Conservation (phyloP, 2,113 vertebrate species). For the Charina bottae region DNA sequence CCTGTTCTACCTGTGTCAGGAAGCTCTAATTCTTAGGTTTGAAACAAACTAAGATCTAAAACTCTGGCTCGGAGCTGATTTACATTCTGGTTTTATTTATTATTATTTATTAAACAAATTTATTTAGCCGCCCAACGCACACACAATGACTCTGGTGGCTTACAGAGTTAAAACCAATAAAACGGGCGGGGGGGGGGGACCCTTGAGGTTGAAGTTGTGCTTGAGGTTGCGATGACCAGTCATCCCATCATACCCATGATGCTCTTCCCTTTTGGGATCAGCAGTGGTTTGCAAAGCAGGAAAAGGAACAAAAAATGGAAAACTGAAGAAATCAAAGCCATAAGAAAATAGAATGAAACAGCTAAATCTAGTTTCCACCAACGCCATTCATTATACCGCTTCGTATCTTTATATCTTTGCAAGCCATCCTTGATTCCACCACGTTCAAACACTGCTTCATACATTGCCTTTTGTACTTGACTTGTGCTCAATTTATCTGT, state of each 20-base stretch:
- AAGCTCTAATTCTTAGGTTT: not conserved
- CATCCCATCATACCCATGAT: not conserved
- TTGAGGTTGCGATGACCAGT: not conserved
- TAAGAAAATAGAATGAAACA: not conserved
- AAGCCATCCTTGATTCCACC: not conserved
- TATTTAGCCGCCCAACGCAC: too few relatives aligned
- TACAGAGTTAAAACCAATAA: too few relatives aligned
- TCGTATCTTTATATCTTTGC: not conserved
- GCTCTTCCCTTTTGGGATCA: not conserved
- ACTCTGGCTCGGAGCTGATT: not conserved
- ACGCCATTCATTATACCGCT: not conserved
- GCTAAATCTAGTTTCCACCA: not conserved
- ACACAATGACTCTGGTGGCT: too few relatives aligned
- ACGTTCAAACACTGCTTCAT: not conserved
- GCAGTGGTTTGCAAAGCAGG: not conserved
- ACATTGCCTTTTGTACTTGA: not conserved
- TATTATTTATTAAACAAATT: too few relatives aligned
- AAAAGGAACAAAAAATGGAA: not conserved
- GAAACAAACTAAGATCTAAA: not conserved
- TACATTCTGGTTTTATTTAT: not conserved
- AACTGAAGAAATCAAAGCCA: not conserved
- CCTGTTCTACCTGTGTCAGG: not conserved
- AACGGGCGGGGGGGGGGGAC: too few relatives aligned
- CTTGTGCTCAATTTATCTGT: not conserved
- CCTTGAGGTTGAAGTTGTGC: too few relatives aligned